These are phyloP conservation scores for Carpatolechia fugitivella DNA, from an alignment of 2,888 invertebrate species.

Conservation along the genomic window DNA sequence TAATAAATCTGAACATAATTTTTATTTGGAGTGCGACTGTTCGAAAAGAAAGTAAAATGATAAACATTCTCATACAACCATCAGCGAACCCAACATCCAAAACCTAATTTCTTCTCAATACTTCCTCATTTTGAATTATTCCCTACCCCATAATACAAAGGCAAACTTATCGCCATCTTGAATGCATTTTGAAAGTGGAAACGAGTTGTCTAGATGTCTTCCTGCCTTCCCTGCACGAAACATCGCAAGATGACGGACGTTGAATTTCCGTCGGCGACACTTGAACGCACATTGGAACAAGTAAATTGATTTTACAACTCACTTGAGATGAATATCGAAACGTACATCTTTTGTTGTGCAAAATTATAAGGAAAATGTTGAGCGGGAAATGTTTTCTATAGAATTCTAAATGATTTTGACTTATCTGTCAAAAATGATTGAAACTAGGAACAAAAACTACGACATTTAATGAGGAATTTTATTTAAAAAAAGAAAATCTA, in stretches of 20 bases:
- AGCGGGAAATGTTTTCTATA: background rate
- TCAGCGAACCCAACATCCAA: no score
- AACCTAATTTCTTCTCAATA: background rate
- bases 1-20: no score
- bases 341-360: background rate
- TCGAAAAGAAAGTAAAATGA: no score
- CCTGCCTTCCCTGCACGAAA: background rate
- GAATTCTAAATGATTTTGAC: background rate
- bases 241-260: slow-evolving; percentile 15
- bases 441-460: no score
- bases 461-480: no score
- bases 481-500: no score
- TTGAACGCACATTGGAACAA: slow-evolving; percentile 9
- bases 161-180: background rate
- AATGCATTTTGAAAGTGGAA: slow-evolving; percentile 4
- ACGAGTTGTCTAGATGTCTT: background rate
- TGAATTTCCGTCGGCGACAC: slow-evolving; percentile 17
- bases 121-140: background rate
- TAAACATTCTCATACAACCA: no score
- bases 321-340: slow-evolving; percentile 5
- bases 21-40: no score
- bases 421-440: no score
- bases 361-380: background rate
- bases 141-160: background rate
- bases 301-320: slow-evolving; percentile 3